Conservation (phyloP, 92 coral and sea anemone species). For the Siderastrea radians region DNA sequence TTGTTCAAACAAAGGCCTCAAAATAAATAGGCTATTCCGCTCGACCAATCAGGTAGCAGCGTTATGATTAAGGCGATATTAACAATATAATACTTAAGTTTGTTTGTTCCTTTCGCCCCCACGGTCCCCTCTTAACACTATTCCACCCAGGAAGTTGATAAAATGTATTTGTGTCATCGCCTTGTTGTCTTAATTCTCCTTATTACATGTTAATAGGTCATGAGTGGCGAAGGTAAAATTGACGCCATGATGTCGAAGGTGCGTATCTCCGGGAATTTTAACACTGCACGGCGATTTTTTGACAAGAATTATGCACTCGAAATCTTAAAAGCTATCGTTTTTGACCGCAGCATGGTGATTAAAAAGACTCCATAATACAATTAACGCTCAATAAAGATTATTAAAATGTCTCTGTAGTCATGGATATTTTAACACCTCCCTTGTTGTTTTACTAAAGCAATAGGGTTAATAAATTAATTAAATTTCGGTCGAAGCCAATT, state of each 20-base stretch:
- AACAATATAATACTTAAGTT: constrained; percentile 80
- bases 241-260: constrained; percentile 37
- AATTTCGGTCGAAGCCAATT: constrained; percentile 65
- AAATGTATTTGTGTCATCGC: constrained; percentile 63
- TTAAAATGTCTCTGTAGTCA: constrained; percentile 79
- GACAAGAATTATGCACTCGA: constrained; percentile 9
- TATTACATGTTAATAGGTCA: constrained; percentile 56
- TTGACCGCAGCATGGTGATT: constrained; percentile 62
- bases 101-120: constrained; percentile 68
- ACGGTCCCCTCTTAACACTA: constrained; percentile 60
- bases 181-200: constrained; percentile 53
- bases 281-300: constrained; percentile 6
- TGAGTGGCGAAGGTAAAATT: constrained; percentile 42
- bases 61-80: constrained; percentile 83
- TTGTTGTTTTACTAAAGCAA: constrained; percentile 74
- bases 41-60: constrained; percentile 83
- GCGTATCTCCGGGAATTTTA: constrained; percentile 32
- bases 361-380: constrained; percentile 74
- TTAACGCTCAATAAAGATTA: constrained; percentile 84
- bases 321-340: constrained; percentile 46
- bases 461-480: constrained; percentile 81
- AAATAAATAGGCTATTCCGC: constrained; percentile 87
- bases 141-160: constrained; percentile 69
- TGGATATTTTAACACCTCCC: constrained; percentile 72
- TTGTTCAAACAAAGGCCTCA: constrained; percentile 86